phyloP scores from a whole-genome alignment of 2,113 vertebrate genomes.

The Brevimyrus niger region DNA sequence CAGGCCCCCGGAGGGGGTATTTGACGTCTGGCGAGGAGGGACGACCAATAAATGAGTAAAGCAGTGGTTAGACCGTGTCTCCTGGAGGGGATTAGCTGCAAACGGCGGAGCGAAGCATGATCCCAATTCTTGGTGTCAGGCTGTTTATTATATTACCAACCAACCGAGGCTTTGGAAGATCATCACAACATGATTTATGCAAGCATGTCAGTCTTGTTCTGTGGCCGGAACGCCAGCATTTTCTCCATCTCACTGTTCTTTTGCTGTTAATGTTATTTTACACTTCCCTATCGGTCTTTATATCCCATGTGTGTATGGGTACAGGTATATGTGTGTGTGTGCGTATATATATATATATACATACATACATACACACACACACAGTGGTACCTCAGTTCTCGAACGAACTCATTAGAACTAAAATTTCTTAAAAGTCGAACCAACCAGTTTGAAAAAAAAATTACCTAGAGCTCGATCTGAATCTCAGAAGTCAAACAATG shows the following conservation, averaged over 20 bases:
- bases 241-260: slow-evolving; percentile 20
- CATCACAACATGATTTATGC: slow-evolving; percentile 29
- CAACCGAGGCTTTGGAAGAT: slow-evolving; percentile 18
- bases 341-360: background rate
- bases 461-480: too few species aligned
- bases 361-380: too few species aligned
- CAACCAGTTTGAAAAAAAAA: too few species aligned
- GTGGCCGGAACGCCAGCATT: slow-evolving; percentile 19
- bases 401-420: too few species aligned
- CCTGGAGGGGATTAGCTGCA: slow-evolving; percentile 20
- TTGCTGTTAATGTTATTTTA: slow-evolving; percentile 16
- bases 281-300: slow-evolving; percentile 9
- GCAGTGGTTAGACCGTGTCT: slow-evolving; percentile 12
- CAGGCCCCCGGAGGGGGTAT: background rate
- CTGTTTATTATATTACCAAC: slow-evolving; percentile 30
- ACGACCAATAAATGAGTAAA: slow-evolving; percentile 8
- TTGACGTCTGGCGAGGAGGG: background rate
- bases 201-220: slow-evolving; percentile 21
- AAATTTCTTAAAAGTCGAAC: too few species aligned
- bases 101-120: slow-evolving; percentile 13
- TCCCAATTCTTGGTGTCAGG: slow-evolving; percentile 24
- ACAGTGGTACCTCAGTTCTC: too few species aligned
- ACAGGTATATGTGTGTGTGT: background rate
- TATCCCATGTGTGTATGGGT: slow-evolving; percentile 2
- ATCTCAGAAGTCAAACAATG: too few species aligned